Conservation (phyloP, 2,113 vertebrate genomes). For the Oxyura jamaicensis region DNA sequence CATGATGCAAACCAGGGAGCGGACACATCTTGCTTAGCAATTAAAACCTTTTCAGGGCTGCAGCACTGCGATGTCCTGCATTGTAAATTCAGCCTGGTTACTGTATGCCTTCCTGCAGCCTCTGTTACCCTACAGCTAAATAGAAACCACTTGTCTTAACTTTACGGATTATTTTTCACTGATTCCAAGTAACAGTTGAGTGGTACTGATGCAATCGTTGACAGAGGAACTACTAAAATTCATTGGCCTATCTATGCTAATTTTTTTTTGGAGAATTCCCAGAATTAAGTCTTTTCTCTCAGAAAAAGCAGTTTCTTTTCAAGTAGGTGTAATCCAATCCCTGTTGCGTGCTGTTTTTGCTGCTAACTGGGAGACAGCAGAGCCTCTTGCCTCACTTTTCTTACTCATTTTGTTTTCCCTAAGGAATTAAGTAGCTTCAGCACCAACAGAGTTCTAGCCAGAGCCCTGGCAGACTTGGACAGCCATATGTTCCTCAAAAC, state of each 20-base stretch:
- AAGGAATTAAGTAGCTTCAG: constrained; percentile 29
- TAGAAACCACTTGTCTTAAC: background rate
- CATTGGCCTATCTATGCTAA: background rate
- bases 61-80: background rate
- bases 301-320: background rate
- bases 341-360: background rate
- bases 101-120: background rate
- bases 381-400: background rate
- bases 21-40: background rate
- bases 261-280: background rate
- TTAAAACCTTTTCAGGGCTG: background rate
- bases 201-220: background rate
- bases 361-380: background rate
- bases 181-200: background rate
- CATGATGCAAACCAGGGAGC: background rate
- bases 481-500: background rate
- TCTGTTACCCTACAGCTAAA: background rate
- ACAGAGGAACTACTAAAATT: background rate
- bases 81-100: background rate
- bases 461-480: background rate
- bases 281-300: background rate
- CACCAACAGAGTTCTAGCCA: background rate
- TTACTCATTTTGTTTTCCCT: constrained; percentile 1
- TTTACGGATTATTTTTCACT: background rate
- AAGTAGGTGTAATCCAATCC: background rate